Evolutionary conservation across 2,888 invertebrate species (phyloP), one percentile per base, ranked within the genome.

Genomic region (Eumerus sabulonum): DNA sequence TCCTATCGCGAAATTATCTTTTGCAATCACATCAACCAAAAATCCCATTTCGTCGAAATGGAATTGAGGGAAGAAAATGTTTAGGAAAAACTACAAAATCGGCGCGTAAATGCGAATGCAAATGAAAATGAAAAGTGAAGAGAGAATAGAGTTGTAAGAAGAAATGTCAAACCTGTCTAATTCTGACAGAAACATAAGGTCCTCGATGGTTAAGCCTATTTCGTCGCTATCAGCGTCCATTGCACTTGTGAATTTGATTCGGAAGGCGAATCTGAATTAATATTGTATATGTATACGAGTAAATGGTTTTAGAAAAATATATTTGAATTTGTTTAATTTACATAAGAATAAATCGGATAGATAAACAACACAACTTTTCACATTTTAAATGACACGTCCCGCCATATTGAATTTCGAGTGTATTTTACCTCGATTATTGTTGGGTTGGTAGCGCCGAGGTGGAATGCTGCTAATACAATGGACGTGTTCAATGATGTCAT

Each of bases 161-260:
- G 79, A 82, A 82, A 77, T 82, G 77, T 82, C 83, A 81, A 90
- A 95, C 96, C 96, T 96, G 91, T 96, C 96, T 88, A 96, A 92
- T 88, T 96, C 95, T 68, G 95, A 95, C 85, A 96, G 91, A 88
- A 94, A 92, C 91, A 95, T 95, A 85, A 96, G 90, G 90, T 96
- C 96, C 88, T 94, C 94, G 83, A 94, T 93, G 88, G 95, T 95
- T 90, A 94, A 82, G 50, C 81, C 81, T 71, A 81, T 71, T 76
- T 81, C 81, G 66, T 81, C 81, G 81, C 81, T 76, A 81, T 81
- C 81, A 81, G 81, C 81, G 81, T 81, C 81, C 81, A 81, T 81
- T 81, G 81, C 81, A 81, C 81, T 76, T 76, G 70, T 76, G 74
- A 76, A 81, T 76, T 79, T 70, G 60, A 70, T 79, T 74, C 79